Evolutionary conservation across 1,140 invertebrate species (phyloP).

Genomic region (Dryas iulia): DNA sequence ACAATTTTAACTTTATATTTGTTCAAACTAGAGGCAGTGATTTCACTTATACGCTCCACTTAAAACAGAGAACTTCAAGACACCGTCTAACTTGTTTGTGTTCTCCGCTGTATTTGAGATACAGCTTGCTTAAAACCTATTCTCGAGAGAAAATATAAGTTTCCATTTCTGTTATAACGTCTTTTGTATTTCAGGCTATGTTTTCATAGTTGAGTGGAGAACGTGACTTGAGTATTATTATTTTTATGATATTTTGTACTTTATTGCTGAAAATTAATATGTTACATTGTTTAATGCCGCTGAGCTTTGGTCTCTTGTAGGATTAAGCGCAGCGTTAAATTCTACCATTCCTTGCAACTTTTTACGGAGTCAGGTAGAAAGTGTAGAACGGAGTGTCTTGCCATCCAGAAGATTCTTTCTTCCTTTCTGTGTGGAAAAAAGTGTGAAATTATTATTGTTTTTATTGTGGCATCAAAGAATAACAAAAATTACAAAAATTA

Average conservation of each 20-base stretch:
- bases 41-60: conserved; percentile 1
- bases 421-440: too few relatives aligned
- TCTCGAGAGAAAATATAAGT: not conserved
- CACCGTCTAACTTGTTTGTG: not conserved
- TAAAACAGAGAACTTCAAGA: not conserved
- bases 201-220: not conserved
- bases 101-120: not conserved
- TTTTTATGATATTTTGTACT: not conserved
- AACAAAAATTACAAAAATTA: too few relatives aligned
- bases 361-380: too few relatives aligned
- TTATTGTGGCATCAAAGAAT: too few relatives aligned
- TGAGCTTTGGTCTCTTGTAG: too few relatives aligned
- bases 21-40: not conserved
- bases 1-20: not conserved
- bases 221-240: not conserved
- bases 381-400: too few relatives aligned
- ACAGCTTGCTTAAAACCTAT: not conserved
- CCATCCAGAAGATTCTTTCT: too few relatives aligned
- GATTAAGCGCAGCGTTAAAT: too few relatives aligned
- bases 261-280: not conserved
- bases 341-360: too few relatives aligned
- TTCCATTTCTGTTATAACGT: not conserved
- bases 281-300: too few relatives aligned
- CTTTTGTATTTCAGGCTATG: not conserved
- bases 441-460: too few relatives aligned